Evolutionary conservation across 2,797 vertebrate species (phyloP).

Genomic region (Sebastes hopkinsi): DNA sequence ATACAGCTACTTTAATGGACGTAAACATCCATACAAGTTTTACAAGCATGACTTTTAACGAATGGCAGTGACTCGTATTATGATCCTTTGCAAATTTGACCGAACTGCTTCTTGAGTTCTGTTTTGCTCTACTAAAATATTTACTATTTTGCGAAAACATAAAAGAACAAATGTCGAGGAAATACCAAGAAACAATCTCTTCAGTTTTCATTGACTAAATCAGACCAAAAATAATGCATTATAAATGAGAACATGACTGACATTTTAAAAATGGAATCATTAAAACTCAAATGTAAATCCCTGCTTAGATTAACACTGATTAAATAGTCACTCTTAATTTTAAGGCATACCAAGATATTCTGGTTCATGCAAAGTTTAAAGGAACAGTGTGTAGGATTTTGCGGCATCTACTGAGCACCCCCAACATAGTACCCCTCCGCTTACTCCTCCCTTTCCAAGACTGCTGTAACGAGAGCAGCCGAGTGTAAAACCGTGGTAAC

Average conservation of each 20-base stretch:
- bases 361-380: neutral
- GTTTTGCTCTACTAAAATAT: neutral
- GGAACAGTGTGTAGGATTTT: no score
- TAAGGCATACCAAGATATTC: neutral
- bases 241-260: neutral
- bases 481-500: no score
- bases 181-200: neutral
- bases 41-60: neutral
- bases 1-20: neutral
- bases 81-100: neutral
- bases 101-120: neutral
- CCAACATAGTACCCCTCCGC: no score
- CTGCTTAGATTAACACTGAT: conserved; percentile 18
- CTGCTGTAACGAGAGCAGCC: no score
- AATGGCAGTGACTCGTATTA: conserved; percentile 25
- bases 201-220: neutral
- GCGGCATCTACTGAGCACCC: no score
- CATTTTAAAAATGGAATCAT: neutral
- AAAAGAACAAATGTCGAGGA: neutral
- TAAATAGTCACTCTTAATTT: neutral
- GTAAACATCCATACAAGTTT: neutral
- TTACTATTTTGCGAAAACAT: neutral
- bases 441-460: no score
- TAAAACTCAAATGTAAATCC: neutral
- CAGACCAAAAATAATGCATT: neutral